A percentile compares a stretch with the other conserved stretches of the same genome.
Evolutionary conservation across 2,797 vertebrate genomes (phyloP).

Genomic region (Megalops cyprinoides): DNA sequence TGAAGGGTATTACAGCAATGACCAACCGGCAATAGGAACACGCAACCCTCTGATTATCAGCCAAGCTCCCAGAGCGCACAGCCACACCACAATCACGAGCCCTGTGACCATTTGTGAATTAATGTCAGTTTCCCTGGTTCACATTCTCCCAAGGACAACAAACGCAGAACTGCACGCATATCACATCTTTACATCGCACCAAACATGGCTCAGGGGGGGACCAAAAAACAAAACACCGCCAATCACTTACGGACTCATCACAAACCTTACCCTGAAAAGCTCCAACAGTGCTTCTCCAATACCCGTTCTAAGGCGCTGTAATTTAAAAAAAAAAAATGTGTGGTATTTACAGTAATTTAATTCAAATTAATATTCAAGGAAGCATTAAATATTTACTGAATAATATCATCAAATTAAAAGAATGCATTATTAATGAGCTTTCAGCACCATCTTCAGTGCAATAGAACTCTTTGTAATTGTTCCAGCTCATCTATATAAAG

Average conservation of each 20-base stretch:
- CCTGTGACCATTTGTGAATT: too few relatives aligned
- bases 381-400: slow-evolving; percentile 61
- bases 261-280: not conserved
- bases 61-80: not conserved
- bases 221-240: too few relatives aligned
- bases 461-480: slow-evolving; percentile 41
- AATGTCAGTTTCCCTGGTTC: too few relatives aligned
- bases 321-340: slow-evolving; percentile 62
- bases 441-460: slow-evolving; percentile 44
- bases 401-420: slow-evolving; percentile 70
- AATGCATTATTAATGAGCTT: slow-evolving; percentile 73
- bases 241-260: not conserved
- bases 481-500: slow-evolving; percentile 27
- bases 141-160: too few relatives aligned
- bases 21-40: not conserved
- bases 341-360: slow-evolving; percentile 62
- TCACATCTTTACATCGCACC: too few relatives aligned
- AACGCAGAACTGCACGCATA: too few relatives aligned
- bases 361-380: slow-evolving; percentile 64
- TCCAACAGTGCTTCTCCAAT: too few relatives aligned
- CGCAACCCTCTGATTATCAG: not conserved
- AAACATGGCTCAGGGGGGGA: too few relatives aligned
- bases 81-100: not conserved
- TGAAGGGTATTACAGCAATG: not conserved
- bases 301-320: slow-evolving; percentile 42